These are phyloP conservation scores for Orgyia antiqua DNA, from an alignment of 2,888 invertebrate genomes.

Conservation along the genomic window DNA sequence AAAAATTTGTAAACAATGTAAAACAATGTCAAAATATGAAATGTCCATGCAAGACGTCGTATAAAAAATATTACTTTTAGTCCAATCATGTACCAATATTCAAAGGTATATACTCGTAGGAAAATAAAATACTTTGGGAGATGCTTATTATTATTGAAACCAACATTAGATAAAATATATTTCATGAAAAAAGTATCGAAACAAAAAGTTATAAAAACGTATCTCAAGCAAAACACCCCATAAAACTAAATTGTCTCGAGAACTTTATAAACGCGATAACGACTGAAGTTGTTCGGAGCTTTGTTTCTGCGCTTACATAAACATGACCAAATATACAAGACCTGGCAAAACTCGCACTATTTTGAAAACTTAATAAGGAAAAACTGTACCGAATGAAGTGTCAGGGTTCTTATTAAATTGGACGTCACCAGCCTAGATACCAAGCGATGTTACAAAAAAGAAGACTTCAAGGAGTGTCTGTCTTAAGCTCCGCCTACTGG, in stretches of 20 bases:
- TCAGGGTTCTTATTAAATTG: constrained; percentile 47
- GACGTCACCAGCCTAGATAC: constrained; percentile 62
- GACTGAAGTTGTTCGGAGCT: constrained; percentile 71
- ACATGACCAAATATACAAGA: constrained; percentile 44
- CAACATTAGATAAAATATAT: no score
- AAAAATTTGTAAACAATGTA: no score
- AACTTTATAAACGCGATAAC: constrained; percentile 78
- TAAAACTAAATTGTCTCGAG: constrained; percentile 73
- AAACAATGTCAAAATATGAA: no score
- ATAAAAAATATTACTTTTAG: no score
- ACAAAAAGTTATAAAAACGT: constrained; percentile 69
- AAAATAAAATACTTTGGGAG: no score
- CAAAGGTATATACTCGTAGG: no score
- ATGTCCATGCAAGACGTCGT: no score
- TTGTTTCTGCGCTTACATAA: constrained; percentile 71
- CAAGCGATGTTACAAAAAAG: constrained; percentile 68
- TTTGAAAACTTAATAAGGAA: constrained; percentile 10
- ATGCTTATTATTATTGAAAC: no score
- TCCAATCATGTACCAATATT: no score
- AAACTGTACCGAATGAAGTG: constrained; percentile 29
- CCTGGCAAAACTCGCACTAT: constrained; percentile 25
- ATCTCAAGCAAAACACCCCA: constrained; percentile 76
- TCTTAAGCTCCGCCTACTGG: constrained; percentile 58
- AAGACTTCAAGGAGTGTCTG: constrained; percentile 73
- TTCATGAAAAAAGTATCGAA: constrained; percentile 54